Conservation (phyloP, 2,797 vertebrate species). For the Odontamblyopus lacepedii region DNA sequence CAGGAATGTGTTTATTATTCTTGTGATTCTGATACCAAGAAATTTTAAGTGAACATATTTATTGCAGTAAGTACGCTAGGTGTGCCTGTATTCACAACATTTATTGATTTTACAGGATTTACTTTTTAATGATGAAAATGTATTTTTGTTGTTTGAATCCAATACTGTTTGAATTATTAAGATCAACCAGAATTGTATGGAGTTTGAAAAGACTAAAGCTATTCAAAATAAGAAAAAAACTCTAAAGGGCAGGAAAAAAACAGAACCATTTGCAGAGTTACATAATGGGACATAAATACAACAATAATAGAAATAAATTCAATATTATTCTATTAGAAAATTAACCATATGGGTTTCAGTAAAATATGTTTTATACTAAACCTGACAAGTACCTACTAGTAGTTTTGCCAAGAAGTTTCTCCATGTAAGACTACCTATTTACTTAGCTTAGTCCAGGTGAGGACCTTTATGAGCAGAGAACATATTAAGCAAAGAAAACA, state of each 20-base stretch:
- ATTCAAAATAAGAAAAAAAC: too few relatives aligned
- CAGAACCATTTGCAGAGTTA: too few relatives aligned
- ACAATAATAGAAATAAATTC: too few relatives aligned
- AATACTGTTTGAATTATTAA: too few relatives aligned
- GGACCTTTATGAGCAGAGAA: not conserved
- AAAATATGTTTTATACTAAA: not conserved
- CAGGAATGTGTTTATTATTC: not conserved
- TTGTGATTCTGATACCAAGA: not conserved
- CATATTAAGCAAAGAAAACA: slow-evolving; percentile 1
- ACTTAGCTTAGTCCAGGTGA: not conserved
- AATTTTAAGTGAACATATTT: not conserved
- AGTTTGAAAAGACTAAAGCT: too few relatives aligned
- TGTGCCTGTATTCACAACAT: not conserved
- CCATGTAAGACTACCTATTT: not conserved
- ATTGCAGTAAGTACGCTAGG: not conserved
- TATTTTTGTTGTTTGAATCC: too few relatives aligned
- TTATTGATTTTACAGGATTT: not conserved
- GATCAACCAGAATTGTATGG: too few relatives aligned
- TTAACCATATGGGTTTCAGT: not conserved
- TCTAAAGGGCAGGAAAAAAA: too few relatives aligned
- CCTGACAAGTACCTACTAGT: not conserved
- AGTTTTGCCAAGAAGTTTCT: not conserved
- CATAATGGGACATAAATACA: too few relatives aligned
- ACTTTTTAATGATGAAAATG: too few relatives aligned
- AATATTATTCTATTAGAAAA: too few relatives aligned